Evolutionary conservation across 2,888 invertebrate species (phyloP).

Genomic region (Phyllotreta cruciferae): DNA sequence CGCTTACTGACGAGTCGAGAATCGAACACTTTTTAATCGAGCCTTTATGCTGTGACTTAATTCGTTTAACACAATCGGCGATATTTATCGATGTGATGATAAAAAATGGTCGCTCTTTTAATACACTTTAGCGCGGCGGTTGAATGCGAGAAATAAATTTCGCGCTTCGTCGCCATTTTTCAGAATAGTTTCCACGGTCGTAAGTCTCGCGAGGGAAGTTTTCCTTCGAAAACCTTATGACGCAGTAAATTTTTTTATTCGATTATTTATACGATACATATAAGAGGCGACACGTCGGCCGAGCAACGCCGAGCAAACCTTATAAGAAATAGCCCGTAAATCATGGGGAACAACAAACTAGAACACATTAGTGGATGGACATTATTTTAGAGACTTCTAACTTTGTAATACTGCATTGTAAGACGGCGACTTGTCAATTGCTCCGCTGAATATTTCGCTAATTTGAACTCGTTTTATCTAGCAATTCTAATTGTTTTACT

Average conservation of each 20-base stretch:
- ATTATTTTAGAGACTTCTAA: constrained; percentile 48
- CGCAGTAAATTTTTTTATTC: constrained; percentile 20
- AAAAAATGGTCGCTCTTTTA: too few species aligned
- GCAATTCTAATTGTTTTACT: neutral
- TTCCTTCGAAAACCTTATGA: constrained; percentile 16
- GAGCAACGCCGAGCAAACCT: constrained; percentile 26
- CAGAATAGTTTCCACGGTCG: neutral
- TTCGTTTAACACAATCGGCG: constrained; percentile 29
- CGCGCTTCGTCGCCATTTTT: too few species aligned
- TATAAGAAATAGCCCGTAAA: constrained; percentile 38
- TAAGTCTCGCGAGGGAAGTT: constrained; percentile 12
- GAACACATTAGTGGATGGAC: constrained; percentile 47
- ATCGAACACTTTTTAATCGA: constrained; percentile 43
- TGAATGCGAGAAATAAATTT: too few species aligned
- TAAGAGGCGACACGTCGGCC: constrained; percentile 22
- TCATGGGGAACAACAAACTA: constrained; percentile 43
- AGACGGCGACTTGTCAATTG: constrained; percentile 27
- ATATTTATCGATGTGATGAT: constrained; percentile 14
- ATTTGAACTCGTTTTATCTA: neutral
- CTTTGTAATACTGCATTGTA: constrained; percentile 47
- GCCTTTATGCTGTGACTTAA: constrained; percentile 33
- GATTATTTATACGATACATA: constrained; percentile 24
- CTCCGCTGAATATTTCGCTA: neutral
- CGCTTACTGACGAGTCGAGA: constrained; percentile 39
- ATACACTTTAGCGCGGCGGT: too few species aligned